These are phyloP conservation scores for Cariama cristata DNA, from an alignment of 2,113 vertebrate genomes.

Conservation along the genomic window DNA sequence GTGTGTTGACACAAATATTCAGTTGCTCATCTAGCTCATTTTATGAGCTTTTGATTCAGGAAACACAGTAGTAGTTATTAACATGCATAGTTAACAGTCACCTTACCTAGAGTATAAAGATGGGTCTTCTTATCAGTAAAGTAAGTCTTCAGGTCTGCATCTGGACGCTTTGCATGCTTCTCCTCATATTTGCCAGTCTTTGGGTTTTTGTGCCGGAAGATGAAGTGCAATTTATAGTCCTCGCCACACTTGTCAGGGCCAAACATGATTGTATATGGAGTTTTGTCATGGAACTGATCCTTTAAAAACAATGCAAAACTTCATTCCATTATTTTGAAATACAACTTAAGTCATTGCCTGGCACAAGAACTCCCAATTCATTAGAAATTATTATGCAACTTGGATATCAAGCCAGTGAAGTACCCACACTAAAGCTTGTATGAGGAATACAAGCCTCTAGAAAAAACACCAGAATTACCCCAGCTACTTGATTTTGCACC, in stretches of 20 bases:
- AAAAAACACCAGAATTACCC: not conserved
- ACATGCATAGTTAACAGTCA: not conserved
- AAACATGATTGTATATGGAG: constrained; percentile 98
- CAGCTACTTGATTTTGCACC: not conserved
- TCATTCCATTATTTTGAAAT: not conserved
- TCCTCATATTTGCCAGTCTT: constrained; percentile 93
- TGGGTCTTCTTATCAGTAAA: constrained; percentile 98
- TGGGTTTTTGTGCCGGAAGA: constrained; percentile 97
- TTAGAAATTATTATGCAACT: not conserved
- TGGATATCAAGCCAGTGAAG: not conserved
- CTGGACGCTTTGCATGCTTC: constrained; percentile 95
- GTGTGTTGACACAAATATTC: not conserved
- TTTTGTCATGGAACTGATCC: constrained; percentile 96
- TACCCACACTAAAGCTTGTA: not conserved
- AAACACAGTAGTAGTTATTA: not conserved
- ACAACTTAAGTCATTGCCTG: not conserved
- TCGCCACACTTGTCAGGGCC: constrained; percentile 98
- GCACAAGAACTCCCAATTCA: not conserved
- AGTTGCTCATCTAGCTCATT: not conserved
- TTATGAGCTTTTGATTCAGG: not conserved
- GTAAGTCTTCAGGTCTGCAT: constrained; percentile 91
- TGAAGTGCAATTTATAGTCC: constrained; percentile 98
- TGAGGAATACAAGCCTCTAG: not conserved
- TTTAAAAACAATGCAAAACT: constrained; percentile 62
- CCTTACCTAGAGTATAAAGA: constrained; percentile 90